phyloP scores from a whole-genome alignment of 2,888 invertebrate genomes.

The Pammene aurita region DNA sequence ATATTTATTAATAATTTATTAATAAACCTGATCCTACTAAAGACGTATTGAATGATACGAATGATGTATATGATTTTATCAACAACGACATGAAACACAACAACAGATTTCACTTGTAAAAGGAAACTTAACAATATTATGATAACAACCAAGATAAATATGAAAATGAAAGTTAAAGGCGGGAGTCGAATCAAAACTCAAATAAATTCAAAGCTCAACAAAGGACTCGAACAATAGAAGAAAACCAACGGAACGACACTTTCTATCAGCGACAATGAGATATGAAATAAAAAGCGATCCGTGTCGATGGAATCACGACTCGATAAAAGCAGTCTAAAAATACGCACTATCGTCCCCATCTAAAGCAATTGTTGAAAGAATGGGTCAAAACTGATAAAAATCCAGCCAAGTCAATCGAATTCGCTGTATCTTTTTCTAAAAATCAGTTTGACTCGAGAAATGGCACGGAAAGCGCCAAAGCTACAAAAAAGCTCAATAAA shows the following conservation, averaged over 20 bases:
- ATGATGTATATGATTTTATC: neutral
- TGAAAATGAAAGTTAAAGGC: conserved; percentile 30
- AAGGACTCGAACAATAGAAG: conserved; percentile 46
- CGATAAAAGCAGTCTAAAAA: conserved; percentile 49
- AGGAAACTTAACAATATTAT: conserved; percentile 11
- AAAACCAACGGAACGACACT: conserved; percentile 67
- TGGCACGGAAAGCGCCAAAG: conserved; percentile 12
- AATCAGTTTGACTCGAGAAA: conserved; percentile 7
- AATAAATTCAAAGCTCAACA: conserved; percentile 37
- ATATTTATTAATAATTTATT: neutral
- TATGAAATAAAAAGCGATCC: conserved; percentile 64
- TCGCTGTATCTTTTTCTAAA: conserved; percentile 34
- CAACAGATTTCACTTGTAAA: conserved; percentile 6
- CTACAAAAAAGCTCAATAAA: conserved; percentile 22
- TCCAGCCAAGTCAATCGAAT: conserved; percentile 30
- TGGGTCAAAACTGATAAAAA: conserved; percentile 39
- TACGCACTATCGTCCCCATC: conserved; percentile 34
- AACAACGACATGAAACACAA: neutral
- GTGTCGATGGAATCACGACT: conserved; percentile 67
- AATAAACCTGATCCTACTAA: neutral
- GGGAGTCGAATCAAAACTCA: conserved; percentile 21
- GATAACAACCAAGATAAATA: conserved; percentile 29
- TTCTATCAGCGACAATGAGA: conserved; percentile 61
- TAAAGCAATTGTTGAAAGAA: conserved; percentile 38
- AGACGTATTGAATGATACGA: neutral